Percentiles rank a stretch among this genome's conserved stretches.
Evolutionary conservation across 2,888 invertebrate species (phyloP).

Genomic region (Villa cingulata): DNA sequence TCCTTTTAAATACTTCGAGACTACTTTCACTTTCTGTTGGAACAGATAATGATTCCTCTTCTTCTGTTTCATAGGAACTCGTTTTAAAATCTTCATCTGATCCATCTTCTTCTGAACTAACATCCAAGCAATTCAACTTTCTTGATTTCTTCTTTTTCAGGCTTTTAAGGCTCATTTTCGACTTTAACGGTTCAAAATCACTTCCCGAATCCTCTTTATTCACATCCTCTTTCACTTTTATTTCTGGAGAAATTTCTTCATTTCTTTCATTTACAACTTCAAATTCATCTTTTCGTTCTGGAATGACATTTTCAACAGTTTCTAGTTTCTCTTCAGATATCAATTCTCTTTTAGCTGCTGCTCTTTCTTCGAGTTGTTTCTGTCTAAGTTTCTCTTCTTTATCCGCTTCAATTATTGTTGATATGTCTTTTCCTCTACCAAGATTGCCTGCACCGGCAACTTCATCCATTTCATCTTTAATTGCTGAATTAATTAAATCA

Average conservation of each 20-base stretch:
- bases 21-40: conserved; percentile 44
- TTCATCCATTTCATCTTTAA: conserved; percentile 64
- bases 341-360: conserved; percentile 26
- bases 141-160: conserved; percentile 49
- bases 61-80: conserved; percentile 41
- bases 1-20: conserved; percentile 36
- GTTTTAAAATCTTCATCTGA: conserved; percentile 86
- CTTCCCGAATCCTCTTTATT: conserved; percentile 27
- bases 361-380: conserved; percentile 20
- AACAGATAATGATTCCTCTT: conserved; percentile 44
- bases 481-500: conserved; percentile 85
- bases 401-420: conserved; percentile 71
- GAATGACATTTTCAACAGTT: conserved; percentile 8
- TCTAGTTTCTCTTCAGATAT: conserved; percentile 17
- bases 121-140: conserved; percentile 66
- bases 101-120: conserved; percentile 68
- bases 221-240: conserved; percentile 4
- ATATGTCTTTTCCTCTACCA: conserved; percentile 80
- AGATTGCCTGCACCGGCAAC: conserved; percentile 67
- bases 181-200: conserved; percentile 27
- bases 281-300: conserved; percentile 14
- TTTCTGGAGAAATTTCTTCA: conserved; percentile 9
- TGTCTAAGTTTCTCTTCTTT: conserved; percentile 47
- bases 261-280: conserved; percentile 17
- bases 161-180: conserved; percentile 10